These are phyloP conservation scores for Conus betulinus DNA, from an alignment of 1,140 invertebrate species.

Conservation along the genomic window DNA sequence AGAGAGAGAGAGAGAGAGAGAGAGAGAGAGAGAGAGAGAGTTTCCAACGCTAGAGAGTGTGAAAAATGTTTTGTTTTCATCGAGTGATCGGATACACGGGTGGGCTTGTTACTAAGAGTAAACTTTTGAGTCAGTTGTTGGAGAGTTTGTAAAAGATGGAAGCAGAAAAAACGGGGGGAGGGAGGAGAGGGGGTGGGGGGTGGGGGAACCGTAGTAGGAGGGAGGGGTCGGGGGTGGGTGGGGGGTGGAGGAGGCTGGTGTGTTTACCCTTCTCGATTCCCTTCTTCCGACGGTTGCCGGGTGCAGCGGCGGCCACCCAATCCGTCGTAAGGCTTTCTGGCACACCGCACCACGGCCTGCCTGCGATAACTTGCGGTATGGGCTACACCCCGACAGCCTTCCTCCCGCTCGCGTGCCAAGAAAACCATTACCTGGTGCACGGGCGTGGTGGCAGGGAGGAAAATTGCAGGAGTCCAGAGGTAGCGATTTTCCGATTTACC, in stretches of 20 bases:
- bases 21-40: too few relatives aligned
- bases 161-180: too few relatives aligned
- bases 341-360: not conserved
- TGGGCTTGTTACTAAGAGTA: too few relatives aligned
- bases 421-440: slow-evolving; percentile 21
- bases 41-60: too few relatives aligned
- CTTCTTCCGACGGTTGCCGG: not conserved
- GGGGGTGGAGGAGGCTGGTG: not conserved
- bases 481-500: slow-evolving; percentile 26
- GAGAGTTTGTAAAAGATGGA: too few relatives aligned
- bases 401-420: not conserved
- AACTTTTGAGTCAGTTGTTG: too few relatives aligned
- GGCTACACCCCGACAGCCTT: not conserved
- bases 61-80: too few relatives aligned
- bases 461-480: slow-evolving; percentile 25
- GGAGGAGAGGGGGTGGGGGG: too few relatives aligned
- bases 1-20: too few relatives aligned
- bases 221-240: not conserved
- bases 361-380: not conserved
- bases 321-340: not conserved
- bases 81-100: too few relatives aligned
- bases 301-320: not conserved
- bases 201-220: too few relatives aligned
- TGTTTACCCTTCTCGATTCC: not conserved
- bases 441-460: not conserved